Evolutionary conservation across 2,888 invertebrate genomes (phyloP), one percentile per base, ranked within the genome.

Genomic region (Hesperia comma): DNA sequence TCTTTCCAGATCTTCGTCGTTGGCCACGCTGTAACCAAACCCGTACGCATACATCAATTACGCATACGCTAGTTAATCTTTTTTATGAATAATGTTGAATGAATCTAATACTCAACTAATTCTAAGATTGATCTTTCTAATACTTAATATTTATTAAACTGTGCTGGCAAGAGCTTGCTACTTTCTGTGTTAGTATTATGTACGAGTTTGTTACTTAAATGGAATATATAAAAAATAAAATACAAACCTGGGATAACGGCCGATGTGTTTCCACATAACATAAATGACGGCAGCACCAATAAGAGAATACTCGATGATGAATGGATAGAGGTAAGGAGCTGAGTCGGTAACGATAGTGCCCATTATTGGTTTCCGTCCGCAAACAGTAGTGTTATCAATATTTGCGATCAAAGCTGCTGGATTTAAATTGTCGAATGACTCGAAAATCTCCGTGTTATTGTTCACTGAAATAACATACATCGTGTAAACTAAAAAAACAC

Each of bases 201-300:
- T 64, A 64, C 64, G 64, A 58, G 64, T 64, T 64, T 64, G 64
- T 64, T 64, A 64, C 64, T 64, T 58, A 46, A 15, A 15, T 58
- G 26, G 32, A 32, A n/a, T 53, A 53, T n/a, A 12, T 17, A 19
- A 26, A 60, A 40, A 51, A 5, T 53, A 19, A 67, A 64, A 54
- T 68, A 80, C 76, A 90, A 90, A 96, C 94, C 96, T 96, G 61
- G 98, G 96, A 89, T 97, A 96, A 82, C 97, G 95, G 68, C 98
- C 98, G 85, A 98, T 98, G 83, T 97, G 97, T 83, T 97, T 96
- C 98, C 98, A 99, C 97, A 98, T 98, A 62, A 98, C 97, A 85
- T 98, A 98, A 79, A 98, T 96, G 49, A 99, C 98, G 61, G 98
- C 98, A 60, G 98, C 98, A 19, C 98, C 98, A 80, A 99, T 98